Conservation (phyloP, 2,797 vertebrate genomes). For the Pelochelys cantorii region DNA sequence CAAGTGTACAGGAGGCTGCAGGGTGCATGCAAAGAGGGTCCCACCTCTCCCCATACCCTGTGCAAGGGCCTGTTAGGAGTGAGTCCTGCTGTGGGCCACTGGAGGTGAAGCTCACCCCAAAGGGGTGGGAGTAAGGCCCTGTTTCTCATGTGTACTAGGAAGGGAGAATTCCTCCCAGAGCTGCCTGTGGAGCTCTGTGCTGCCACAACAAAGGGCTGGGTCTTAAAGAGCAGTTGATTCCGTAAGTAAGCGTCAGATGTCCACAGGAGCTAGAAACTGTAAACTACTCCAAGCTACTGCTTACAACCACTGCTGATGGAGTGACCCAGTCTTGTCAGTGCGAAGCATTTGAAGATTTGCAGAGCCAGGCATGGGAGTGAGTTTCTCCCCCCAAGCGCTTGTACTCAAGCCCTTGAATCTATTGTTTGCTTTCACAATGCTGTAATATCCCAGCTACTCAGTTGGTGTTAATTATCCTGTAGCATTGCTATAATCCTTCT, state of each 20-base stretch:
- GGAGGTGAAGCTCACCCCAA: background rate
- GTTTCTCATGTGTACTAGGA: background rate
- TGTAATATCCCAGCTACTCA: background rate
- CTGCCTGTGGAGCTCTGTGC: background rate
- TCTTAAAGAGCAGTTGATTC: background rate
- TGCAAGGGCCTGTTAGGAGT: background rate
- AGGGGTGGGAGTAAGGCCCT: background rate
- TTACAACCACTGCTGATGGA: background rate
- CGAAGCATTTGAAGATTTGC: no score
- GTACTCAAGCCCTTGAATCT: background rate
- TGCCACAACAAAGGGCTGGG: background rate
- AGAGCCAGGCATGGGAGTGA: background rate
- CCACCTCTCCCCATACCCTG: background rate
- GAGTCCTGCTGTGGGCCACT: background rate
- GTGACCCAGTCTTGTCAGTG: background rate
- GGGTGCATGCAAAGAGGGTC: background rate
- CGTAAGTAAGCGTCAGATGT: background rate
- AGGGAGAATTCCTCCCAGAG: background rate
- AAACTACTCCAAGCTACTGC: background rate
- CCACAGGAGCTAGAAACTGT: background rate
- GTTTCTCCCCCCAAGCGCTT: no score
- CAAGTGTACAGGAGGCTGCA: background rate
- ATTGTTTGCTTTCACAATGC: background rate
- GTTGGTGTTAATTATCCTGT: background rate
- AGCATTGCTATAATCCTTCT: no score